These are phyloP conservation scores for Stenopsyche tienmushanensis DNA, from an alignment of 1,140 invertebrate species.

Conservation along the genomic window DNA sequence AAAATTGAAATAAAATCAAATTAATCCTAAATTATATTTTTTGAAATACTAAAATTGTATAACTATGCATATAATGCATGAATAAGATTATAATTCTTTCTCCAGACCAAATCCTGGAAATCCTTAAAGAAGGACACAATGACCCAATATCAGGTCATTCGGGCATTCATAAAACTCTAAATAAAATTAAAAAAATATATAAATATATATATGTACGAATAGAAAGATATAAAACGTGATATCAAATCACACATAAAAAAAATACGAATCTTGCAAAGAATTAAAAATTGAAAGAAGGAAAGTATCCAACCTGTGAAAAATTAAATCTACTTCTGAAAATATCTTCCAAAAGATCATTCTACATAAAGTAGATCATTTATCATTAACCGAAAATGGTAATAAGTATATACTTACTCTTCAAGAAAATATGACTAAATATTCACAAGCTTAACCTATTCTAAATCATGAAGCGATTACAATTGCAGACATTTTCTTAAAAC, in stretches of 20 bases:
- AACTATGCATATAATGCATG: conserved; percentile 26
- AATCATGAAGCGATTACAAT: conserved; percentile 45
- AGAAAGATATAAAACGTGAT: neutral
- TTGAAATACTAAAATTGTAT: conserved; percentile 26
- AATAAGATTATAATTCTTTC: conserved; percentile 21
- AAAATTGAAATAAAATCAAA: conserved; percentile 37
- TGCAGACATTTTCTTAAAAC: conserved; percentile 25
- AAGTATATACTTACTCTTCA: conserved; percentile 45
- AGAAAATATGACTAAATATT: conserved; percentile 49
- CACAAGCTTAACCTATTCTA: conserved; percentile 43
- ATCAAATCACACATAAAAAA: neutral
- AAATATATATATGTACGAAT: no score
- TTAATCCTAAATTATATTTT: conserved; percentile 36
- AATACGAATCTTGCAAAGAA: neutral
- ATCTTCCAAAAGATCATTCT: conserved; percentile 40
- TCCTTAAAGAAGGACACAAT: conserved; percentile 32
- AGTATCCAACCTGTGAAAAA: neutral
- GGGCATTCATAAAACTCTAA: conserved; percentile 22
- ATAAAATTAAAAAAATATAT: neutral
- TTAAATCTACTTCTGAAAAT: conserved; percentile 32
- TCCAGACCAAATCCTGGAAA: neutral
- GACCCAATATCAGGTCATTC: no score
- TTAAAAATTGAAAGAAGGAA: neutral
- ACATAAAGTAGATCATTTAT: conserved; percentile 44
- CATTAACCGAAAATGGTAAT: conserved; percentile 39